phyloP scores from a whole-genome alignment of 2,888 invertebrate species.

The Villa cingulata region DNA sequence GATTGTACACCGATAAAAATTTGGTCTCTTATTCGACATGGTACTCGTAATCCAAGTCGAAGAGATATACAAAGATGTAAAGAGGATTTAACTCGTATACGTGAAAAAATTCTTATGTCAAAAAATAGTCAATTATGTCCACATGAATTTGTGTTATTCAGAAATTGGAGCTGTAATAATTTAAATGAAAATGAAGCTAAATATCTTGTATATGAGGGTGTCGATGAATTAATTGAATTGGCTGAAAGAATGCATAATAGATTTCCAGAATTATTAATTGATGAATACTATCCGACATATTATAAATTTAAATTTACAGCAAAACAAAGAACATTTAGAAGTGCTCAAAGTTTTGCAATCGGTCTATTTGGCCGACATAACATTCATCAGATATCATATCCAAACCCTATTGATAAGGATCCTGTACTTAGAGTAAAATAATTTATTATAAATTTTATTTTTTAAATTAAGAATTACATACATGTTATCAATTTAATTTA shows the following conservation, averaged over 20 bases:
- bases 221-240: slow-evolving; percentile 56
- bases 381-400: slow-evolving; percentile 48
- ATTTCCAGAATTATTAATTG: slow-evolving; percentile 50
- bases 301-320: slow-evolving; percentile 61
- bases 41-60: slow-evolving; percentile 56
- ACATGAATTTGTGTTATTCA: slow-evolving; percentile 32
- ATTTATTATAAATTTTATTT: background rate
- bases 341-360: slow-evolving; percentile 58
- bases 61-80: slow-evolving; percentile 43
- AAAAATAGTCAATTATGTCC: slow-evolving; percentile 40
- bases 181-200: slow-evolving; percentile 43
- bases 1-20: slow-evolving; percentile 52
- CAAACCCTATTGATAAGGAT: slow-evolving; percentile 48
- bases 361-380: slow-evolving; percentile 59
- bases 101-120: slow-evolving; percentile 41
- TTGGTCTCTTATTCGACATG: slow-evolving; percentile 66
- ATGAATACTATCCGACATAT: slow-evolving; percentile 39
- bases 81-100: slow-evolving; percentile 40
- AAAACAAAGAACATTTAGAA: slow-evolving; percentile 60
- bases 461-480: background rate
- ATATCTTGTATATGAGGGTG: slow-evolving; percentile 55
- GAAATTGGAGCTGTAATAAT: slow-evolving; percentile 44
- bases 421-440: slow-evolving; percentile 50
- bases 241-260: slow-evolving; percentile 60
- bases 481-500: background rate